phyloP scores from a whole-genome alignment of 2,888 invertebrate species.

The Parnassius apollo region DNA sequence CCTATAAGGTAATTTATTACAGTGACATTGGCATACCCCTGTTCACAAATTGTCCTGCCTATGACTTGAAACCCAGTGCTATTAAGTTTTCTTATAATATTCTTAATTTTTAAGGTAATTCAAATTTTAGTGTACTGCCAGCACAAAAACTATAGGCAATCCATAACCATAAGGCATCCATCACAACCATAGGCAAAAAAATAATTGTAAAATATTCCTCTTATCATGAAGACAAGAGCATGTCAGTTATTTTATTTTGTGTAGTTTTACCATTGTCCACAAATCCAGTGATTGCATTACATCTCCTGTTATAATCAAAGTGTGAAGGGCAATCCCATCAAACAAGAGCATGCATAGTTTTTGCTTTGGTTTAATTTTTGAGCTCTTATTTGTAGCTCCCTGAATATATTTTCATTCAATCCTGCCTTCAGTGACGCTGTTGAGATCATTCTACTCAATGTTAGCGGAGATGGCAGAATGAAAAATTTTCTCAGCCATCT shows the following conservation, averaged over 20 bases:
- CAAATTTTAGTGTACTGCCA: slow-evolving; percentile 22
- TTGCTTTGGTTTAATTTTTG: not conserved
- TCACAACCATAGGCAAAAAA: no score
- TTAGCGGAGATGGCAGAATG: slow-evolving; percentile 1
- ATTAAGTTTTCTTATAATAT: slow-evolving; percentile 24
- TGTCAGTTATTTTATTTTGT: slow-evolving; percentile 23
- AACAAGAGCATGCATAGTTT: slow-evolving; percentile 9
- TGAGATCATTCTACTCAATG: not conserved
- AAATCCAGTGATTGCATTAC: not conserved
- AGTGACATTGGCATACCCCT: slow-evolving; percentile 28
- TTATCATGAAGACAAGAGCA: slow-evolving; percentile 30
- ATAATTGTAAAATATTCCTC: slow-evolving; percentile 29
- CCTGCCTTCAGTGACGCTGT: not conserved
- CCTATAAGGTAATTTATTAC: slow-evolving; percentile 26
- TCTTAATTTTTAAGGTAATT: slow-evolving; percentile 19
- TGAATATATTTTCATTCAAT: slow-evolving; percentile 1
- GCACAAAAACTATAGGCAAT: slow-evolving; percentile 5
- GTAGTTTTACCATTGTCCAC: slow-evolving; percentile 1
- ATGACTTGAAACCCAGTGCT: slow-evolving; percentile 26
- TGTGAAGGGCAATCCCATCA: slow-evolving; percentile 1
- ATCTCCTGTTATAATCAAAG: slow-evolving; percentile 4
- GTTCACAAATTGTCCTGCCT: slow-evolving; percentile 30
- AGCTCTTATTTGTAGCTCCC: not conserved
- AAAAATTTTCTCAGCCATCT: not conserved
- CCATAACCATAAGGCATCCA: no score